phyloP scores from a whole-genome alignment of 2,113 vertebrate species.

The Megaceryle torquata region DNA sequence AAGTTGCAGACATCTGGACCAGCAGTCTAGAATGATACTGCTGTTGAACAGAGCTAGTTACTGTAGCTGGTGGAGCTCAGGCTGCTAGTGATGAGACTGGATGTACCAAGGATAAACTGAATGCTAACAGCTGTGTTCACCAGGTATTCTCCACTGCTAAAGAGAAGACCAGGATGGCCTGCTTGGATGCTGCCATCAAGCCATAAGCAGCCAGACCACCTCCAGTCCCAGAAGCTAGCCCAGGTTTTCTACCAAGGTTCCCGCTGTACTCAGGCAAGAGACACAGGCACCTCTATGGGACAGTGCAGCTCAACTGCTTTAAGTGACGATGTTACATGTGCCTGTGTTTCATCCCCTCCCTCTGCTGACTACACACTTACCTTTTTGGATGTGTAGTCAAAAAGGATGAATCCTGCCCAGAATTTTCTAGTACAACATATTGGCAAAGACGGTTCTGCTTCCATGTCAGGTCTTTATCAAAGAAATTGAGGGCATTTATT shows the following conservation, averaged over 20 bases:
- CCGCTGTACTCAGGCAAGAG: neutral
- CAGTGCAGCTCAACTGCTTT: neutral
- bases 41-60: neutral
- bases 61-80: neutral
- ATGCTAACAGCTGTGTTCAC: neutral
- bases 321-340: fast-evolving
- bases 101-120: neutral
- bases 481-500: neutral
- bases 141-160: neutral
- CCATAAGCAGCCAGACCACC: neutral
- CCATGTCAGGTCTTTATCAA: neutral
- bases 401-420: neutral
- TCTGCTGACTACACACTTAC: neutral
- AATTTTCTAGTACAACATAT: neutral
- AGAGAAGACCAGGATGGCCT: neutral
- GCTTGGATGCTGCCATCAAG: neutral
- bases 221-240: neutral
- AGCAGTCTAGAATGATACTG: neutral
- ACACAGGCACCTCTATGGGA: neutral
- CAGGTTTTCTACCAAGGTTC: neutral
- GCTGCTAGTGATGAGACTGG: neutral
- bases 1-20: neutral
- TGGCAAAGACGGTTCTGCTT: neutral
- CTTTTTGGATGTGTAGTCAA: neutral
- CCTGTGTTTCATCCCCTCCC: fast-evolving